These are phyloP conservation scores for Pyrrhia umbra DNA, from an alignment of 2,888 invertebrate species.

Conservation along the genomic window DNA sequence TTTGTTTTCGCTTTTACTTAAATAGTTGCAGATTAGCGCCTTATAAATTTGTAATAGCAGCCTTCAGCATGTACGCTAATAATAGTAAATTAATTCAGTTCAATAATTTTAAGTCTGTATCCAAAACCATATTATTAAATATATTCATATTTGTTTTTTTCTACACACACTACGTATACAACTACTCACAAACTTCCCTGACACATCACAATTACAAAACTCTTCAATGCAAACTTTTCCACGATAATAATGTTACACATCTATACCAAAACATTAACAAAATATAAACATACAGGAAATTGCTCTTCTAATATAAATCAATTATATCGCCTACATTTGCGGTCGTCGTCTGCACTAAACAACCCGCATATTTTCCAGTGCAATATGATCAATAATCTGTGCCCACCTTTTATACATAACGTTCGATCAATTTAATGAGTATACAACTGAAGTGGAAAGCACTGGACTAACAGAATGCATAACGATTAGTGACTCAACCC, in stretches of 20 bases:
- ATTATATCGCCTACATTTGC: not conserved
- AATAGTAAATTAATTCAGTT: too few relatives aligned
- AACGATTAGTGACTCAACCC: not conserved
- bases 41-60: not conserved
- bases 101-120: not conserved
- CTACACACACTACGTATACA: not conserved
- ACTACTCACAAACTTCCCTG: not conserved
- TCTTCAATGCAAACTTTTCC: not conserved
- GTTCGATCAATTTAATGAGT: constrained; percentile 2
- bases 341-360: not conserved
- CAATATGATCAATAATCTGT: not conserved
- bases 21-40: not conserved
- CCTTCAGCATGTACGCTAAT: too few relatives aligned
- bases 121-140: not conserved
- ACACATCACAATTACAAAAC: not conserved
- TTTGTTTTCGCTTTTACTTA: not conserved
- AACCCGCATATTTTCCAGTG: not conserved
- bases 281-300: too few relatives aligned
- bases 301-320: not conserved
- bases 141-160: not conserved
- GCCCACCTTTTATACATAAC: not conserved
- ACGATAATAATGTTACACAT: not conserved
- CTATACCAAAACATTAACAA: not conserved
- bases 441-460: too few relatives aligned
- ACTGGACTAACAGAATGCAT: not conserved